These are phyloP conservation scores for Micrastur ruficollis DNA, from an alignment of 2,797 vertebrate genomes.

Conservation along the genomic window DNA sequence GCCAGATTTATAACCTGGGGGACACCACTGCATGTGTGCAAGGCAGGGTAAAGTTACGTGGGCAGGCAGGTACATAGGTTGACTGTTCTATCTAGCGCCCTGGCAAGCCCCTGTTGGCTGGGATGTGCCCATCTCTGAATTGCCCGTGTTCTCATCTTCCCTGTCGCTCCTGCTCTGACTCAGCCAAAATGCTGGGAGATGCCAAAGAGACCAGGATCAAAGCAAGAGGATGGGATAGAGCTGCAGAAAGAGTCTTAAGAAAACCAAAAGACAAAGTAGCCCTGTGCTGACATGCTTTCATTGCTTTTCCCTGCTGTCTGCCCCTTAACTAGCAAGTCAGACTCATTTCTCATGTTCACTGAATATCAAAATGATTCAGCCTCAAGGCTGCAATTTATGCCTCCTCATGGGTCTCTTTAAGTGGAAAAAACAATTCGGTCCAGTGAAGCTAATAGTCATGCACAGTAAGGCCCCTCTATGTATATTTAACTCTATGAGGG, in stretches of 20 bases:
- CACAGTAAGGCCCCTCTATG: background rate
- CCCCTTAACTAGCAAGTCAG: background rate
- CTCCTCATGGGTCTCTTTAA: background rate
- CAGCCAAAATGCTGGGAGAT: background rate
- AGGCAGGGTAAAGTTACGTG: background rate
- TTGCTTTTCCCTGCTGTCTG: background rate
- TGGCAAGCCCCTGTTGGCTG: rapidly evolving
- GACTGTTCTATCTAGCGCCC: background rate
- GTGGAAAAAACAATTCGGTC: background rate
- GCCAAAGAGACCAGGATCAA: background rate
- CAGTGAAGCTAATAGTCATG: background rate
- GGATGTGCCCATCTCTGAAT: background rate
- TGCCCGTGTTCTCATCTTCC: background rate
- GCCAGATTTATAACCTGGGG: background rate
- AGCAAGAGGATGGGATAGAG: background rate
- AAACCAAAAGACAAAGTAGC: background rate
- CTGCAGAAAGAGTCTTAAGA: background rate
- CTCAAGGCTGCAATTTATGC: background rate
- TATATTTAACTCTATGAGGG: background rate
- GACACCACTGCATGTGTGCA: rapidly evolving
- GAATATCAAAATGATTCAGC: background rate
- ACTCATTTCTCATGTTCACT: background rate
- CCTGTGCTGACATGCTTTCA: background rate
- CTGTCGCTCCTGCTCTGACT: background rate
- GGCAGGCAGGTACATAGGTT: background rate